Base-by-base conservation (phyloP, 1,140 invertebrate genomes). In the Caenorhabditis briggsae region DNA sequence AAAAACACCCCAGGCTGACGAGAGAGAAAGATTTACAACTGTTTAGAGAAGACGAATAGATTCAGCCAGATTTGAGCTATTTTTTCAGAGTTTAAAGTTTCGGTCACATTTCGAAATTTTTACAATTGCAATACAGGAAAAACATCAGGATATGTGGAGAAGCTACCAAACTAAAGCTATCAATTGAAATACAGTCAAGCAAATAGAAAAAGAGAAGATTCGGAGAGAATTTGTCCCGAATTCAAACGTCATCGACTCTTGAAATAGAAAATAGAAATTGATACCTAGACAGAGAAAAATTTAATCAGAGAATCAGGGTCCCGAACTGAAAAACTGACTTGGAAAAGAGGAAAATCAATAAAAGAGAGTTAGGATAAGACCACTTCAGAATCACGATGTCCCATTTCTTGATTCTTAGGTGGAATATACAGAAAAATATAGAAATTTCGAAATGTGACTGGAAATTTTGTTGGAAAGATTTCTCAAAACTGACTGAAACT, bases 111-210 rank as follows among this genome's bases (percentile, higher is more conserved):
- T 74, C 65, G 25, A 25, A 74, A 74, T 18, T 9, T 0, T 46
- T 74, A 48, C 65, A 46, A 74, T 74, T 18, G 18, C 16, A 74
- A 46, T 33, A 0, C 2, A 9, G 43, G 46, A 23, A 74, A 48
- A 43, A 33, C 61, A 65, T 33, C 7, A 48, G 43, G 65, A 74
- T 74, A 74, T 74, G 65, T 74, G 65, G 18, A 74, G 65, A 46
- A 33, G 33, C 65, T 74, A 74, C 41, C 43, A n/a, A 74, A 74
- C 65, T 74, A 74, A 74, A 74, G 61, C 65, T 74, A 74, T 74
- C 41, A 46, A 25, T 18, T 58, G 9, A 74, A 74, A 74, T 74
- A 74, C 61, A 46, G 6, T n/a, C 16, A 46, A 46, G 7, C 9
- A 74, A 5, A 48, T 18, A 74, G 11, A 74, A 74, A 74, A n/a